phyloP scores from a whole-genome alignment of 1,140 invertebrate genomes.

The Melanaphis sacchari region DNA sequence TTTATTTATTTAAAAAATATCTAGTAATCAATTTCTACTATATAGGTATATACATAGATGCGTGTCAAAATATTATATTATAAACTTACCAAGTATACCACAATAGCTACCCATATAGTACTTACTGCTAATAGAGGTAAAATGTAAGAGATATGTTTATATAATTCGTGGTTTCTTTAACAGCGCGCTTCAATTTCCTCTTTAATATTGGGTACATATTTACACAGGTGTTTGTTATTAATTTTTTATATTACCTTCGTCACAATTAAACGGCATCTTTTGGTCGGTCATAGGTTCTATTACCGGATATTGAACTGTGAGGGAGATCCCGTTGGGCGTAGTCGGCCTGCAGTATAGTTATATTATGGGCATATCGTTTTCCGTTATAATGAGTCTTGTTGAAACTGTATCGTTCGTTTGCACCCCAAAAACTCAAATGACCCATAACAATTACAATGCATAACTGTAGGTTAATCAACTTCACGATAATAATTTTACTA shows the following conservation, averaged over 20 bases:
- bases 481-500: not conserved
- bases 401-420: not conserved
- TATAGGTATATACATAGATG: too few relatives aligned
- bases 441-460: not conserved
- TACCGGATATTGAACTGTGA: slow-evolving; percentile 28
- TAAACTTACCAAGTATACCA: not conserved
- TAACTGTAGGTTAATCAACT: not conserved
- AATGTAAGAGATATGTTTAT: not conserved
- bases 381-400: not conserved
- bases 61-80: not conserved
- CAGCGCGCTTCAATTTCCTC: not conserved
- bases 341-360: not conserved
- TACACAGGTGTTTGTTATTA: slow-evolving; percentile 13
- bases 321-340: not conserved
- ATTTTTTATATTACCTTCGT: too few relatives aligned
- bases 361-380: not conserved
- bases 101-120: not conserved
- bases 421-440: slow-evolving; percentile 18
- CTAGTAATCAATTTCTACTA: not conserved
- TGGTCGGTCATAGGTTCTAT: not conserved
- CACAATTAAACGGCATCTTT: not conserved
- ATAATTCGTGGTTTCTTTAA: not conserved
- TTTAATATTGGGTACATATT: not conserved
- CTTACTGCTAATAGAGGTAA: not conserved
- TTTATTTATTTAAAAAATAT: not conserved